Evolutionary conservation across 1,140 invertebrate species (phyloP), one percentile per base, ranked within the genome.

Genomic region (Oscheius sp.): DNA sequence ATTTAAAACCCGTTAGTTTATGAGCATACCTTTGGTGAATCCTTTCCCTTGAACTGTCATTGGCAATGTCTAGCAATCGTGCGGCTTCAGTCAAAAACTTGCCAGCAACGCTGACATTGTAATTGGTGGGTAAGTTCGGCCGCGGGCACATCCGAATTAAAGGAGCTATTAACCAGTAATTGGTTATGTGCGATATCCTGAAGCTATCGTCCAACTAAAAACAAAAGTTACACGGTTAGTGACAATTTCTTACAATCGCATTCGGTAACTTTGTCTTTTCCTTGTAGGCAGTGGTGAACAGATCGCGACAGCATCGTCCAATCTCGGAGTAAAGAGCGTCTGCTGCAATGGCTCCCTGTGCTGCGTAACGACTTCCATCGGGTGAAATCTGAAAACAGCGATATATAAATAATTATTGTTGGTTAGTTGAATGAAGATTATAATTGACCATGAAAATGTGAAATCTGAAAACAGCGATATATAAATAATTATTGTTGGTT

Each of bases 281-380:
- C 28, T 63, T 72, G 61, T 65, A 62, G 7, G 68, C 68, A n/a
- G n/a, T 32, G 1, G 38, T 4, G 13, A 65, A 66, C 45, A 58
- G 35, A 31, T 62, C 59, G 29, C 58, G 32, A 26, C 52, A 59
- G 46, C 72, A 61, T 49, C 68, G 67, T 20, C 64, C 72, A 45
- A 74, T 74, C 38, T 74, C 72, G 1, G 29, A 31, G 49, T 68
- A 58, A 29, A 74, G 36, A 13, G 72, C 59, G 31, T 74, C 72
- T 0, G 72, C 69, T 4, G 62, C 69, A 35, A 72, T 72, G 2
- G 69, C 58, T 23, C 61, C 69, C 52, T 72, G 69, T 64, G 63
- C 59, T 3, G 61, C 69, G 52, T 72, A 31, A 1, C 18, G 15
- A 18, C 28, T 52, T 20, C 42, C 69, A 35, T 72, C 69, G 7